phyloP scores from a whole-genome alignment of 1,140 invertebrate genomes.

The Leucophenga varia region DNA sequence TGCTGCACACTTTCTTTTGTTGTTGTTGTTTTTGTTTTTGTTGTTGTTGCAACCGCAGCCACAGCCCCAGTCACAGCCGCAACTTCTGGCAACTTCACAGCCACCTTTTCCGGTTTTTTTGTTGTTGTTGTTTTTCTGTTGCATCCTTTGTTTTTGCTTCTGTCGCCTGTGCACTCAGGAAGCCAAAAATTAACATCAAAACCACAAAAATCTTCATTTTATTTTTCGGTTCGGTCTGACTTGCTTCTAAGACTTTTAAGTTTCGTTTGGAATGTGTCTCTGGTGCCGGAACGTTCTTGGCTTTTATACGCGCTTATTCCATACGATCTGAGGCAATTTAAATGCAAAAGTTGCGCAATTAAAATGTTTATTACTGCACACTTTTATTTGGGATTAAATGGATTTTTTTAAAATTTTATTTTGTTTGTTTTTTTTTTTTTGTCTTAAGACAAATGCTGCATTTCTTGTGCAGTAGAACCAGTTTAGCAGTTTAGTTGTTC shows the following conservation, averaged over 20 bases:
- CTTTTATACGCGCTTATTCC: no score
- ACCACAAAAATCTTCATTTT: slow-evolving; percentile 24
- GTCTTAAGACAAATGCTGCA: no score
- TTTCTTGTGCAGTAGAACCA: no score
- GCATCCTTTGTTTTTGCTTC: not conserved
- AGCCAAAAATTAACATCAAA: slow-evolving; percentile 19
- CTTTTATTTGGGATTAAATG: no score
- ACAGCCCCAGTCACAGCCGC: no score
- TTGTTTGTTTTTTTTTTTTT: no score
- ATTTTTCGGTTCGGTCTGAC: not conserved
- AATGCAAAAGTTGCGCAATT: no score
- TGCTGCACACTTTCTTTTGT: not conserved
- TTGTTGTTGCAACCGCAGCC: not conserved
- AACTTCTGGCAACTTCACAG: not conserved
- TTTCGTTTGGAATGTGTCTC: not conserved
- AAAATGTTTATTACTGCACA: no score
- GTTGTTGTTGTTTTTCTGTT: slow-evolving; percentile 3
- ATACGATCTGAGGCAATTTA: no score
- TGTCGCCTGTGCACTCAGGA: not conserved
- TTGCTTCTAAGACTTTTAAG: not conserved
- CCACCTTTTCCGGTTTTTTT: not conserved
- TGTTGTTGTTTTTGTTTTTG: not conserved
- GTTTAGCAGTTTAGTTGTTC: no score
- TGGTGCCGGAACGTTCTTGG: no score
- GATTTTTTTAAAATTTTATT: no score